Evolutionary conservation across 1,140 invertebrate genomes (phyloP), one percentile per base, ranked within the genome.

Genomic region (Tachypleus tridentatus): DNA sequence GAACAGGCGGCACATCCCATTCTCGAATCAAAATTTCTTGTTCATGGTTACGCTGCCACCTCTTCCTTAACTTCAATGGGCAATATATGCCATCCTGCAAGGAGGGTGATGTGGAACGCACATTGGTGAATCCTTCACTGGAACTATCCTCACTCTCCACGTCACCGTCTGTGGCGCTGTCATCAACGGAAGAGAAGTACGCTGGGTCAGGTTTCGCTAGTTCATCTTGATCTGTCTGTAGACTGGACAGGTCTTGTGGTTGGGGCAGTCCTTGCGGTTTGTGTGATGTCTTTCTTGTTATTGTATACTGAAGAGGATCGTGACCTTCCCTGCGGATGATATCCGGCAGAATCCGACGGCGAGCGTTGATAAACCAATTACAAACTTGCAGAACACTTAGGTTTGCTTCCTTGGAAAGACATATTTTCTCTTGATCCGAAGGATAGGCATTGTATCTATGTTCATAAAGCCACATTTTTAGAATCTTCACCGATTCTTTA

Each of bases 321-420:
- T 93, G 87, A 0, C 93, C 93, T 75, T 96, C 93, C 11, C 86
- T 84, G 3, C 89, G 80, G 54, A 97, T 93, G 84, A 97, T 93
- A 74, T 95, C 91, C 0, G 93, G 93, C 53, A 97, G 76, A 69
- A 96, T 90, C 56, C 93, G 82, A 9, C 93, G 82, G 4, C 93
- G 83, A 0, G 93, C 93, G 75, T 97, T 97, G 64, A 97, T 97
- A 73, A 97, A 97, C 93, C 93, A 97, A 77, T 97, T 97, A 78
- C 91, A 95, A 0, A 97, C 91, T 85, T 94, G 76, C 9, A 75
- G 61, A 1, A 94, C 86, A 0, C 90, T 93, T 3, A 98, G 79
- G 73, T 88, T 88, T 0, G 93, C 89, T 71, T 92, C 88, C 72
- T 87, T 85, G 7, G 92, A 90, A 4, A 97, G 78, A 0, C 84